Evolutionary conservation across 2,113 vertebrate genomes (phyloP), one percentile per base, ranked within the genome.

Genomic region (Callospermophilus lateralis): DNA sequence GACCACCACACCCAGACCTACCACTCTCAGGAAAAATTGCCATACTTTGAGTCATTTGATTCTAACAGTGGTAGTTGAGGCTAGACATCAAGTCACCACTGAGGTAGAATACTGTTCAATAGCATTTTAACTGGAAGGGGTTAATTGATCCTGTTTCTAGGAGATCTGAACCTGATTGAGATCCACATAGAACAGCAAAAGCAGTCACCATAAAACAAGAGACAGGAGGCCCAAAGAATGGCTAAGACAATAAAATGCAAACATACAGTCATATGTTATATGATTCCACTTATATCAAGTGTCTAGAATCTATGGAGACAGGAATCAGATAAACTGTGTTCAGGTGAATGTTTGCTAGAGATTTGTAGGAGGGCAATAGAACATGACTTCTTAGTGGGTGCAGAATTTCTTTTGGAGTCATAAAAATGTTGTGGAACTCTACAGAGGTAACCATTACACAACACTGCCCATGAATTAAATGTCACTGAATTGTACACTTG

Each of bases 301-400:
- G 53, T 32, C 24, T n/a, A 78, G 17, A 84, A 73, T 37, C 28
- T 45, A 17, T 1, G 39, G 28, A 89, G n/a, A 92, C 20, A 96
- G 30, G 68, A 84, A 84, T n/a, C 34, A 77, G 39, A 61, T 34
- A 17, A 58, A 58, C 34, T 30, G 70, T 20, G 70, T 17, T 26
- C 28, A 61, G 39, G 28, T 48, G 26, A 61, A n/a, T 76, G 26
- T 37, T 32, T 67, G 12, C 20, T 16, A 67, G 65, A 17, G 55
- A 3, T 0, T 17, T 22, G 30, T 2, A 34, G 61, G 24, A 2
- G 7, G 12, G 1, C 8, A 11, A 37, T 10, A 6, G 51, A 16
- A 87, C 87, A 7, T 45, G 70, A 91, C 22, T 24, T 37, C 20
- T 24, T 58, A 22, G 13, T 19, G 32, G 11, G 10, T 5, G 7